phyloP scores from a whole-genome alignment of 2,113 vertebrate species.

The Turdus rufiventris region DNA sequence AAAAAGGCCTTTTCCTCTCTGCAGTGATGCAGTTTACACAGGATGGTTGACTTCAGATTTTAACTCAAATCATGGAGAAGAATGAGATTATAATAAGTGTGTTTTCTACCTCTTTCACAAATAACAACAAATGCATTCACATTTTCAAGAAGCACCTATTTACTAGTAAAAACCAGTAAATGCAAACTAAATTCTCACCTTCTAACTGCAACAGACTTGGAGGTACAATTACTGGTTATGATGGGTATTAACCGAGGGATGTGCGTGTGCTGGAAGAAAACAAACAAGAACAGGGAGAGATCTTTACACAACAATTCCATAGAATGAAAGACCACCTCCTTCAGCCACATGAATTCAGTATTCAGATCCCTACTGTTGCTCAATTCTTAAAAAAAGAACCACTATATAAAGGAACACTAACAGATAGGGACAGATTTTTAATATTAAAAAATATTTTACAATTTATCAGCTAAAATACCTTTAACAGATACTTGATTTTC shows the following conservation, averaged over 20 bases:
- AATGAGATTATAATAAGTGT: not conserved
- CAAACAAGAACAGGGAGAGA: not conserved
- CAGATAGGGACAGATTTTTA: not conserved
- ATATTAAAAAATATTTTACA: not conserved
- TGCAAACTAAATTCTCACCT: conserved; percentile 76
- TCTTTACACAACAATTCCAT: not conserved
- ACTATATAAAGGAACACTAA: not conserved
- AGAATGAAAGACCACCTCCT: not conserved
- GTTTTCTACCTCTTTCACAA: not conserved
- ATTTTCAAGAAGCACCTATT: not conserved
- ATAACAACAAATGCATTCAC: not conserved
- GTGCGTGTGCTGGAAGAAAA: conserved; percentile 86
- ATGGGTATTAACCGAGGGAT: conserved; percentile 96
- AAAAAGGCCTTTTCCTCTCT: not conserved
- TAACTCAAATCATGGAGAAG: not conserved
- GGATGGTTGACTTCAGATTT: not conserved
- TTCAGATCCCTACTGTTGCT: not conserved
- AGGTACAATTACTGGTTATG: conserved; percentile 97
- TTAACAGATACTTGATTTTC: not conserved
- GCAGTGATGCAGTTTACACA: not conserved
- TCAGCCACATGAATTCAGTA: not conserved
- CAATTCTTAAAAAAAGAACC: not conserved
- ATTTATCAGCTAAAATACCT: not conserved
- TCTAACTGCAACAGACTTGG: conserved; percentile 95
- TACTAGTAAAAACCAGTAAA: not conserved